Evolutionary conservation across 1,140 invertebrate genomes (phyloP), one percentile per base, ranked within the genome.

Genomic region (Scaptomyza montana): DNA sequence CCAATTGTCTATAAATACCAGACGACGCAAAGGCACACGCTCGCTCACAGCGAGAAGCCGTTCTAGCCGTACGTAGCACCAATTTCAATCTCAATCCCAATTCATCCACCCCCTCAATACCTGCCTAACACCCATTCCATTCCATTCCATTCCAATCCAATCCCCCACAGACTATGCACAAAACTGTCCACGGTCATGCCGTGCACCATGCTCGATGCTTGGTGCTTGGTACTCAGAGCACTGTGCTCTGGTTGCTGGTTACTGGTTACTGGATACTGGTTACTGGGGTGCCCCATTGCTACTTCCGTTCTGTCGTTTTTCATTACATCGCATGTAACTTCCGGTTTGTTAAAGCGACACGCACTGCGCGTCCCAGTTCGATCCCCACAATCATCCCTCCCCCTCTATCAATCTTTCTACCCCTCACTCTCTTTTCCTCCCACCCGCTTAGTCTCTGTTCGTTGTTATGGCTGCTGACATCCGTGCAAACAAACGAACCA

Each of bases 1-100:
- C 84, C 85, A 89, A 89, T 89, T 89, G 84, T 89, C 84, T 89
- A 89, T 89, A 89, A 89, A 89, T 89, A 89, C 79, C 84, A 89
- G 77, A 70, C 39, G 84, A 86, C 77, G 84, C 80, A 72, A 84
- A 79, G 71, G 73, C 79, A 7, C 7, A 79, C 79, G 77, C 84
- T 78, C 82, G 87, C 70, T 82, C 75, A 67, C 61, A 66, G 57
- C 55, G 71, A 70, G 59, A 16, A 10, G 10, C 43, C 28, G 16
- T 25, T 16, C 62, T 30, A 6, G 33, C 33, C 7, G 8, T 36
- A 36, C 33, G 21, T 12, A 43, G 39, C 12, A 43, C 39, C 39
- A 43, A 43, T 43, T 45, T 9, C 41, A 69, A 33, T 39, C 57
- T 46, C 39, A 65, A 55, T 10, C 36, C n/a, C 41, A 16, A 7